Evolutionary conservation across 2,888 invertebrate genomes (phyloP), one percentile per base, ranked within the genome.

Genomic region (Cetonia aurata): DNA sequence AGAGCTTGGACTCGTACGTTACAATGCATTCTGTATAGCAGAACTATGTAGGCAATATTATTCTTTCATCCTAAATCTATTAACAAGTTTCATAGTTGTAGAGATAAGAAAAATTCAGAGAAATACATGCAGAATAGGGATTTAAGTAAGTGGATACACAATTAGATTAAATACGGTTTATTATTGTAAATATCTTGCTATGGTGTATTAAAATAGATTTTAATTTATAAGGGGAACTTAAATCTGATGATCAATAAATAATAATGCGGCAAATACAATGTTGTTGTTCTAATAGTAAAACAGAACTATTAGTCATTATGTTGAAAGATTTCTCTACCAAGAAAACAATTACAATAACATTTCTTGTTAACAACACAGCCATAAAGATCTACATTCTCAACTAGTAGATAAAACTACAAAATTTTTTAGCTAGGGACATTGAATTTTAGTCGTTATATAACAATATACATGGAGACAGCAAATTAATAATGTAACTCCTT

Each of bases 181-280:
- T 37, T 37, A 37, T 75, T 77, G 76, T 73, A 77, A 77, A 77
- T 79, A 79, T 78, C 73, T 76, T 75, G 76, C 76, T 69, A 77
- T 79, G 78, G 77, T 79, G 78, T 79, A 80, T 75, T 80, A 80
- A 79, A 80, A 80, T 79, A 80, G 78, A 79, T 75, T 78, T 77
- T 76, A 79, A 77, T 76, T 77, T 77, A 77, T 70, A 75, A 57
- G 73, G 77, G 79, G 77, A 77, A 76, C 73, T 76, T 75, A 75
- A 68, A 76, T 73, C 72, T 71, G 67, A 75, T 75, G 76, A 73
- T 76, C 77, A 77, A 78, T 78, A 78, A 79, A 79, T 78, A 79
- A 37, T 37, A 10, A 79, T 74, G 77, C 75, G 78, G 65, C 62
- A 71, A 70, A 67, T 57, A 77, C 73, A 77, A 56, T 37, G n/a